Evolutionary conservation across 64 coral and sea anemone species (phyloP).

Genomic region (Porites australiensis): DNA sequence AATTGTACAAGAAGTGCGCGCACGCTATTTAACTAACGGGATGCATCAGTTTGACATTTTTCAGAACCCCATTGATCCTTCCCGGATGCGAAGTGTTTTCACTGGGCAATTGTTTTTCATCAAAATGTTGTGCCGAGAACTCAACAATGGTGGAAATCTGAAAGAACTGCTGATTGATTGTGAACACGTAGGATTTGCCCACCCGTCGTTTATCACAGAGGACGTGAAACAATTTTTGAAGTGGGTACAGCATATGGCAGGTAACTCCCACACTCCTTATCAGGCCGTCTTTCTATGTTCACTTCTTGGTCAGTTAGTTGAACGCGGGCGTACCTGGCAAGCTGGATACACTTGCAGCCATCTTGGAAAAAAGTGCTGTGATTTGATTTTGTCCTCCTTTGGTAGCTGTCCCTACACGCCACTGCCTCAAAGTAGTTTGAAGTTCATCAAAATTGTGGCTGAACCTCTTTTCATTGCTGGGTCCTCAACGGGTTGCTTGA

Average conservation of each 20-base stretch:
- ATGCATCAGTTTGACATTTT: slow-evolving; percentile 66
- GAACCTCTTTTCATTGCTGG: slow-evolving; percentile 23
- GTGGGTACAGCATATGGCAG: no score
- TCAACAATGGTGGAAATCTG: neutral
- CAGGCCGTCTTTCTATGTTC: neutral
- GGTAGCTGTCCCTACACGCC: neutral
- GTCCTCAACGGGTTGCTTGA: neutral
- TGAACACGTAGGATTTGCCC: slow-evolving; percentile 66
- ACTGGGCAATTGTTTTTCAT: slow-evolving; percentile 36
- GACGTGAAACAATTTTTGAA: neutral
- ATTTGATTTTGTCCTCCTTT: slow-evolving; percentile 2
- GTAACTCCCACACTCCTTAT: neutral
- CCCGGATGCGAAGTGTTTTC: slow-evolving; percentile 15
- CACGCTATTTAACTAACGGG: neutral
- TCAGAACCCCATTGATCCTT: neutral
- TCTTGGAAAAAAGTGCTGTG: neutral
- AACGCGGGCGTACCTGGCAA: neutral
- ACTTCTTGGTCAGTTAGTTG: slow-evolving; percentile 45
- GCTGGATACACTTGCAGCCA: neutral
- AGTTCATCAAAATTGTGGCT: slow-evolving; percentile 1
- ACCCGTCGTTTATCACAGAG: neutral
- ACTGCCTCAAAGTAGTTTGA: neutral
- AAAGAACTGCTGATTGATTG: slow-evolving; percentile 47
- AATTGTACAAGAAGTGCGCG: neutral
- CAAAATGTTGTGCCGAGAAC: neutral